phyloP scores from a whole-genome alignment of 2,888 invertebrate genomes.

The Amphipoea lucens region DNA sequence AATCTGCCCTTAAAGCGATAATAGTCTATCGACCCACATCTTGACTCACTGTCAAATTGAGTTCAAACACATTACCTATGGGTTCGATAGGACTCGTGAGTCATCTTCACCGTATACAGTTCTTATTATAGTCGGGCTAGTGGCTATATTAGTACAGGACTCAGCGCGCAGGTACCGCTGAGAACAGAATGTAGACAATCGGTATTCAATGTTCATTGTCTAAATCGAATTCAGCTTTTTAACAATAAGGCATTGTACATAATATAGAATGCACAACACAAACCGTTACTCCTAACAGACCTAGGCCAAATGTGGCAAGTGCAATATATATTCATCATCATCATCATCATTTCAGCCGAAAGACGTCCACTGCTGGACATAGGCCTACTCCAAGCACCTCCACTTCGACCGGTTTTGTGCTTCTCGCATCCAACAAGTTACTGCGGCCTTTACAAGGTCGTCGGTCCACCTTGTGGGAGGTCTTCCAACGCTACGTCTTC shows the following conservation, averaged over 20 bases:
- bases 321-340: neutral
- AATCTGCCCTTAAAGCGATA: too few relatives aligned
- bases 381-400: too few relatives aligned
- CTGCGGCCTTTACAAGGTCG: too few relatives aligned
- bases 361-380: too few relatives aligned
- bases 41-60: conserved; percentile 20
- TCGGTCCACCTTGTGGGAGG: too few relatives aligned
- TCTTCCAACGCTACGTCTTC: too few relatives aligned
- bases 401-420: too few relatives aligned
- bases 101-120: conserved; percentile 18
- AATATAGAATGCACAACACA: neutral
- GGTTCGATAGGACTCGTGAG: conserved; percentile 27
- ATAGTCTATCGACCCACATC: conserved; percentile 1
- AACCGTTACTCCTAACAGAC: neutral
- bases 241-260: conserved; percentile 18
- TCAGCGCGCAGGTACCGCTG: neutral
- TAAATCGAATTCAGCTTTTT: neutral
- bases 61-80: conserved; percentile 21
- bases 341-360: too few relatives aligned
- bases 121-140: conserved; percentile 11
- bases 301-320: neutral
- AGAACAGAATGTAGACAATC: conserved; percentile 10
- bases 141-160: neutral
- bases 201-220: conserved; percentile 19
- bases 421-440: too few relatives aligned